Conservation (phyloP, 2,797 vertebrate genomes). For the Myoxocephalus aenaeus region DNA sequence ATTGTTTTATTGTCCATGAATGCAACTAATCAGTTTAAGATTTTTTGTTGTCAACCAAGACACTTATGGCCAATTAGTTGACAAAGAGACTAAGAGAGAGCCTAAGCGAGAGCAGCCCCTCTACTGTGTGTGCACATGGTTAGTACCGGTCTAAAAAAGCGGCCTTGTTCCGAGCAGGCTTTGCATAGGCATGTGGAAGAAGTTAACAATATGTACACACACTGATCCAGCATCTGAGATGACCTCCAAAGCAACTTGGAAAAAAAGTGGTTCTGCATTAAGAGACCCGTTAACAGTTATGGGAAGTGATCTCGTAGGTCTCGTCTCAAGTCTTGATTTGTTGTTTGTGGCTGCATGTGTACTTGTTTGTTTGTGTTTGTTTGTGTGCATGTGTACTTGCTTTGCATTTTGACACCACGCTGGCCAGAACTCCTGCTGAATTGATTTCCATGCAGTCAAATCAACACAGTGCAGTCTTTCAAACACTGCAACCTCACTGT, state of each 20-base stretch:
- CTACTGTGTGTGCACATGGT: too few species aligned
- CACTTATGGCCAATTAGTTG: background rate
- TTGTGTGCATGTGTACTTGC: background rate
- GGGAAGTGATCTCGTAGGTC: background rate
- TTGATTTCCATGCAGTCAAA: conserved; percentile 13
- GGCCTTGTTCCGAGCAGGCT: background rate
- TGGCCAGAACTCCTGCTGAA: background rate
- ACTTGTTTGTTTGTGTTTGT: too few species aligned
- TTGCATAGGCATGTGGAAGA: background rate
- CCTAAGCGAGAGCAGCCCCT: background rate
- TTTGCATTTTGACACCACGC: background rate
- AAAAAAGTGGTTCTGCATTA: background rate
- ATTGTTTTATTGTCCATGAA: background rate
- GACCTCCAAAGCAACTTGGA: background rate
- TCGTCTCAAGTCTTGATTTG: background rate
- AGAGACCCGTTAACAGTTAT: background rate
- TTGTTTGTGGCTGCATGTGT: background rate
- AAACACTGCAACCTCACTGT: conserved; percentile 1
- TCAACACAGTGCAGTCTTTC: conserved; percentile 26
- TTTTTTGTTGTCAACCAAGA: background rate
- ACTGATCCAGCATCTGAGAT: background rate
- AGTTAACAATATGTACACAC: background rate
- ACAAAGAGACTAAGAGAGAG: background rate
- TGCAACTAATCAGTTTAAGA: background rate
- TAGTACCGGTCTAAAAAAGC: background rate